Evolutionary conservation across 2,113 vertebrate species (phyloP).

Genomic region (Pelecanus crispus): DNA sequence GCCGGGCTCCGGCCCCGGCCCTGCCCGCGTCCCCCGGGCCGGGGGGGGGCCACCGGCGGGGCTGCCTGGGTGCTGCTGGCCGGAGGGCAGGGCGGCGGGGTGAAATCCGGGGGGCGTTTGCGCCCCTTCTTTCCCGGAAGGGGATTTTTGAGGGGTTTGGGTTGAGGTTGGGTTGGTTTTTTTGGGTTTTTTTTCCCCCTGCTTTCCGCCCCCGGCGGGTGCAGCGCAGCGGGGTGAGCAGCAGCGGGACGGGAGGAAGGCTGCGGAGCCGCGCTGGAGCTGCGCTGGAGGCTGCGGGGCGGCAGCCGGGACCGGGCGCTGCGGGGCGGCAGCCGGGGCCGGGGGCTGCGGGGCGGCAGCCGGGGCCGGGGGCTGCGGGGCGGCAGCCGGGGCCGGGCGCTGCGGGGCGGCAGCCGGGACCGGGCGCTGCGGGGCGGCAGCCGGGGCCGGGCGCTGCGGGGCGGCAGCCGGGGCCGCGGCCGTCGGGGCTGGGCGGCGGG

Average conservation of each 20-base stretch:
- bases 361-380: neutral
- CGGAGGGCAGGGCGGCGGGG: neutral
- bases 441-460: neutral
- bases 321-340: neutral
- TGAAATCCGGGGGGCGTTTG: neutral
- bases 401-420: neutral
- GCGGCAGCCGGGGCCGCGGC: neutral
- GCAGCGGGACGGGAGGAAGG: neutral
- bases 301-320: neutral
- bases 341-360: neutral
- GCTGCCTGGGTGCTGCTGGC: neutral
- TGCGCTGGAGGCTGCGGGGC: no score
- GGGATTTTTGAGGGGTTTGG: neutral
- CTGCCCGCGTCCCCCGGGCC: neutral
- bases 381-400: neutral
- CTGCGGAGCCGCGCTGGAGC: neutral
- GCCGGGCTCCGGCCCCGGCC: neutral
- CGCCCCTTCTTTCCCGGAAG: neutral
- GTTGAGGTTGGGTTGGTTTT: no score
- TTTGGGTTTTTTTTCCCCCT: accelerated
- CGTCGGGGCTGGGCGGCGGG: neutral
- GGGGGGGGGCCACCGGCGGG: neutral
- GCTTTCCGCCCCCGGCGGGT: neutral
- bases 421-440: no score
- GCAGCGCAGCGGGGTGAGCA: neutral